Evolutionary conservation across 2,797 vertebrate species (phyloP), one percentile per base, ranked within the genome.

Genomic region (Myotis vivesi): DNA sequence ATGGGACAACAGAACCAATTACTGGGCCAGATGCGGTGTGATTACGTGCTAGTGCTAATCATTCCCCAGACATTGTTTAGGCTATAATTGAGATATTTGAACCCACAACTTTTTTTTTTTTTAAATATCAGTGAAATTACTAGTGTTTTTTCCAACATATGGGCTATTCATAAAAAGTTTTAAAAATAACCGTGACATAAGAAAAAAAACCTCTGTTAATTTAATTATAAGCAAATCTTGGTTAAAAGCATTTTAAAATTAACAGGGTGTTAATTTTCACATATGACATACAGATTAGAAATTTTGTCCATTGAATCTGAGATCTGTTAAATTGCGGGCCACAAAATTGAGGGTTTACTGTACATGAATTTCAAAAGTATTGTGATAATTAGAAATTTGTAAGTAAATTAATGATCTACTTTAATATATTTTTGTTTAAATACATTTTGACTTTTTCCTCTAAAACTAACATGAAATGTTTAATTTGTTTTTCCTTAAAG

Each of bases 341-440:
- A 62, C 59, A 62, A 82, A 57, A 46, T 30, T 44, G 77, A 66
- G 20, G 5, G 76, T 84, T 13, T 38, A 33, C 38, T n/a, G 62
- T 85, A 72, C 41, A 38, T 68, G 11, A 51, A 30, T 86, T 92
- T 92, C 62, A 82, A 25, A 88, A 82, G 73, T 75, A 84, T 76
- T 75, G 69, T 81, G 66, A 69, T 69, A 79, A 49, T 66, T 92
- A 17, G 41, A 84, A 80, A 87, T 79, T 28, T 57, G 59, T 83
- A 55, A 57, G 72, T 36, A 87, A 57, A 49, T 57, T 57, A 86
- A 41, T 68, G 3, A 77, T 87, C 8, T 53, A 33, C 46, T 85
- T 92, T 79, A 87, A 64, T 77, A 19, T 66, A 36, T 69, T 6
- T 68, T 90, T 88, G n/a, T 83, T 87, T 86, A 51, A 87, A 10